These are phyloP conservation scores for Epicauta chinensis DNA, from an alignment of 1,140 invertebrate genomes.

Conservation along the genomic window DNA sequence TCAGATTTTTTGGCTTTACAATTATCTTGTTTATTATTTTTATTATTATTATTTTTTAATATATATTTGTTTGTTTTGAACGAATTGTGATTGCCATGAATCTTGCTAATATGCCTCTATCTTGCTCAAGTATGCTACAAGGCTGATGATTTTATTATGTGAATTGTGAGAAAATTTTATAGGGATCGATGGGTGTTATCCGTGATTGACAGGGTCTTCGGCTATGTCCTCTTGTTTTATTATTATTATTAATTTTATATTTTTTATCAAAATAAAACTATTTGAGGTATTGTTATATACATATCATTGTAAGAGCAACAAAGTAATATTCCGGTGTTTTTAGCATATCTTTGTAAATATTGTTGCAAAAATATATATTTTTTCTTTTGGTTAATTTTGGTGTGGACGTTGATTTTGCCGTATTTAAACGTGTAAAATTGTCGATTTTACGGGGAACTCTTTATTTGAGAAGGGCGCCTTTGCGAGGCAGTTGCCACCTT, in stretches of 20 bases:
- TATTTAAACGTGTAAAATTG: neutral
- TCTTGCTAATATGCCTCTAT: conserved; percentile 23
- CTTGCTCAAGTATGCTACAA: conserved; percentile 30
- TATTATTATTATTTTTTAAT: neutral
- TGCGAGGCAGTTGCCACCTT: too few relatives aligned
- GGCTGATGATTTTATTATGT: conserved; percentile 15
- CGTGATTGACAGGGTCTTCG: conserved; percentile 34
- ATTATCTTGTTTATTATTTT: neutral
- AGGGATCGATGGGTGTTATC: conserved; percentile 16
- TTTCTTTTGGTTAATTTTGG: conserved; percentile 11
- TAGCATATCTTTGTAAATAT: conserved; percentile 14
- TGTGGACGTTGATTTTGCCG: conserved; percentile 1
- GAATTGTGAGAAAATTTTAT: neutral
- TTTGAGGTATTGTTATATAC: conserved; percentile 14
- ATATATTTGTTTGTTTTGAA: neutral
- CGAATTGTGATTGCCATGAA: conserved; percentile 22
- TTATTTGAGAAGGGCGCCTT: too few relatives aligned
- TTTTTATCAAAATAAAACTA: too few relatives aligned
- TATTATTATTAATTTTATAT: too few relatives aligned
- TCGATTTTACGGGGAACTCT: too few relatives aligned
- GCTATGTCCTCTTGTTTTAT: neutral
- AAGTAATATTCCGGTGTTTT: conserved; percentile 7
- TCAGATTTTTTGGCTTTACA: conserved; percentile 15
- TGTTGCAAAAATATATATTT: conserved; percentile 3
- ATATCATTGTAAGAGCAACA: conserved; percentile 11